These are phyloP conservation scores for Syrphus vitripennis DNA, from an alignment of 2,888 invertebrate species.

Conservation along the genomic window DNA sequence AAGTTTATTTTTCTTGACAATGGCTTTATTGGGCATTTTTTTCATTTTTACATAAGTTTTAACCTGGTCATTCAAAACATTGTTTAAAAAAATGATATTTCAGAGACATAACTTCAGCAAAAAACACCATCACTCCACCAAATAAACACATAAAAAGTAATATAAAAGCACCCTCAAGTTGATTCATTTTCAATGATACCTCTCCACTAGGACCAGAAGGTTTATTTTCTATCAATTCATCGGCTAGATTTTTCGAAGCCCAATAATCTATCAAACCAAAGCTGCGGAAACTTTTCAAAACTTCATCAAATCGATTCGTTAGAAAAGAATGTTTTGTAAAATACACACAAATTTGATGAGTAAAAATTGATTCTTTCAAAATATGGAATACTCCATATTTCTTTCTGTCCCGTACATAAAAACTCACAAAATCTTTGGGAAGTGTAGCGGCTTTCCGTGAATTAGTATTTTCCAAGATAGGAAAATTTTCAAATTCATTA, in stretches of 20 bases:
- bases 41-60: too few species aligned
- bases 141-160: neutral
- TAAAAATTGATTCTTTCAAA: conserved; percentile 60
- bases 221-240: neutral
- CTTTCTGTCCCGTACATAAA: conserved; percentile 36
- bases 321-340: conserved; percentile 72
- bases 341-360: conserved; percentile 67
- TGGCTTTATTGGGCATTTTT: too few species aligned
- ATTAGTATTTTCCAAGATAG: neutral
- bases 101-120: neutral
- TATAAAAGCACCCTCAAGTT: conserved; percentile 41
- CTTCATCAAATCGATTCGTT: conserved; percentile 36
- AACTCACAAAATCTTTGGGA: conserved; percentile 62
- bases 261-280: conserved; percentile 71
- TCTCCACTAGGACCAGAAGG: neutral
- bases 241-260: conserved; percentile 17
- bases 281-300: conserved; percentile 45
- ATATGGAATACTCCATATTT: conserved; percentile 69
- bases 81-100: neutral
- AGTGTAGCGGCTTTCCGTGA: conserved; percentile 31
- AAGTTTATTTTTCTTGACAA: too few species aligned
- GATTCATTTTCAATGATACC: conserved; percentile 16
- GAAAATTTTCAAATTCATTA: neutral
- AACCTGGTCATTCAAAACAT: neutral
- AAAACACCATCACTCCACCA: neutral